A percentile compares a stretch with the other conserved stretches of the same genome.
phyloP scores from a whole-genome alignment of 2,888 invertebrate genomes.

The Rosalia funebris region DNA sequence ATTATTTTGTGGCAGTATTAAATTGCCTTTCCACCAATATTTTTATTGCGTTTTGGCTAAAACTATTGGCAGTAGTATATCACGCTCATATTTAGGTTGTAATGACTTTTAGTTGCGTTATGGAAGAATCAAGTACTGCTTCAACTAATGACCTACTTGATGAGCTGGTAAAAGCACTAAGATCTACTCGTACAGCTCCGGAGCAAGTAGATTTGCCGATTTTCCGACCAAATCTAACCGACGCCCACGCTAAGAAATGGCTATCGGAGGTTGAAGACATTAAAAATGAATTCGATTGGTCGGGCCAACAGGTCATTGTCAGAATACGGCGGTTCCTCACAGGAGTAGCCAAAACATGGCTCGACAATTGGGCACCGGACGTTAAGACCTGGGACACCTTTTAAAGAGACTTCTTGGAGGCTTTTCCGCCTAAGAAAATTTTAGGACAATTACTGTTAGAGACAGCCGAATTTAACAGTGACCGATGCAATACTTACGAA shows the following conservation, averaged over 20 bases:
- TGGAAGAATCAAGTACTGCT: conserved; percentile 9
- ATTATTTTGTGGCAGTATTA: not conserved
- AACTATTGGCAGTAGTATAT: not conserved
- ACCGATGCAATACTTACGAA: conserved; percentile 24
- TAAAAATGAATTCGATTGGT: conserved; percentile 30
- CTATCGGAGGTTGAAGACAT: conserved; percentile 26
- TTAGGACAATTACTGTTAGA: conserved; percentile 28
- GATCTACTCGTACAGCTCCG: conserved; percentile 21
- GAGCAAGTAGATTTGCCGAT: conserved; percentile 35
- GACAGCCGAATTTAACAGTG: conserved; percentile 23
- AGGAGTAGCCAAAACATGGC: conserved; percentile 23
- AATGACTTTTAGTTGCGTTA: no score
- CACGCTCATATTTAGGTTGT: no score
- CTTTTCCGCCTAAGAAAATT: conserved; percentile 31
- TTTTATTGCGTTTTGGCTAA: not conserved
- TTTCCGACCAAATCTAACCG: conserved; percentile 27
- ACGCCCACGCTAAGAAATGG: conserved; percentile 35
- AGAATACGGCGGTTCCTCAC: conserved; percentile 33
- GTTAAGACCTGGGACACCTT: conserved; percentile 26
- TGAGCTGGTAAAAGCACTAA: conserved; percentile 23
- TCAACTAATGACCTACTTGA: conserved; percentile 17
- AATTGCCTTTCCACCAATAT: not conserved
- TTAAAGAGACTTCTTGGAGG: conserved; percentile 29
- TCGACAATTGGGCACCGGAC: conserved; percentile 27
- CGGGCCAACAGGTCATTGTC: conserved; percentile 29